Percentiles rank a stretch among this genome's conserved stretches.
phyloP scores from a whole-genome alignment of 2,888 invertebrate species.

The Antitype chi region DNA sequence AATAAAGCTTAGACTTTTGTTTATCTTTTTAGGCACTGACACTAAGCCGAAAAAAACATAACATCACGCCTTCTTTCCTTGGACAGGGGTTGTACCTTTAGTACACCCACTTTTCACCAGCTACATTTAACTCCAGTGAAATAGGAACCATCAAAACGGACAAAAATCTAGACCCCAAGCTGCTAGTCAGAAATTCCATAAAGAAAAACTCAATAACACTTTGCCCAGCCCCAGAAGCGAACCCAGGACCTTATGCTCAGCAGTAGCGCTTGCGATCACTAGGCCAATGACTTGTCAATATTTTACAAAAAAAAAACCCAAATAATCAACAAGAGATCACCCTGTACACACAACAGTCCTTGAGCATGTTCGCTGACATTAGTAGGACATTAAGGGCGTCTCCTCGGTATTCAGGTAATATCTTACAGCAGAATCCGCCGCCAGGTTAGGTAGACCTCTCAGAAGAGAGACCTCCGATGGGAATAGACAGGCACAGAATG shows the following conservation, averaged over 20 bases:
- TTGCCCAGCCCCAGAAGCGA: no score
- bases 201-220: no score
- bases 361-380: conserved; percentile 73
- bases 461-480: conserved; percentile 4
- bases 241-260: no score
- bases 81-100: no score
- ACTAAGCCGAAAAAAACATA: background rate
- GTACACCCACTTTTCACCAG: no score
- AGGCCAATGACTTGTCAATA: background rate
- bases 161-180: no score
- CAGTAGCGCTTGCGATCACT: no score
- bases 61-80: no score
- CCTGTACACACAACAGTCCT: conserved; percentile 57
- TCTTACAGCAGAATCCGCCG: conserved; percentile 65
- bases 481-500: conserved; percentile 14
- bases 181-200: no score
- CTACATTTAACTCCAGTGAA: no score
- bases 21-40: background rate
- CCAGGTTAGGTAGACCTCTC: conserved; percentile 63
- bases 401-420: conserved; percentile 76
- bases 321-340: conserved; percentile 50
- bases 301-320: conserved; percentile 18
- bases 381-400: conserved; percentile 76
- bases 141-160: no score
- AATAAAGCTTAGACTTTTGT: no score